Conservation (phyloP, 2,888 invertebrate species). For the Torymus tubicola region DNA sequence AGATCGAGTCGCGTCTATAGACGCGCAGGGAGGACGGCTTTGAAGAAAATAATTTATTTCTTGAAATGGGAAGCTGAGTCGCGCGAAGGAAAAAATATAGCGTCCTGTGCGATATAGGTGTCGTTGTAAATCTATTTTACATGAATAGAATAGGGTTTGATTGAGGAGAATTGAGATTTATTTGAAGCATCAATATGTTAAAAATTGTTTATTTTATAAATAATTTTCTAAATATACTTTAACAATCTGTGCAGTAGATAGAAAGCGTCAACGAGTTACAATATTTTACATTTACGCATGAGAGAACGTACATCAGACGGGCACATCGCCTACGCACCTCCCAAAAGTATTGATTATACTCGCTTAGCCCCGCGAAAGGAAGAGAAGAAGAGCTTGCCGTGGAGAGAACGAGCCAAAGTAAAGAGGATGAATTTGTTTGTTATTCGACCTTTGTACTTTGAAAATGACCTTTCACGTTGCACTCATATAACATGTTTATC, state of each 20-base stretch:
- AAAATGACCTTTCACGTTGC: background rate
- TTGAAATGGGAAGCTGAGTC: constrained; percentile 18
- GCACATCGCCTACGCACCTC: constrained; percentile 70
- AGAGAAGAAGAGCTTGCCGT: constrained; percentile 42
- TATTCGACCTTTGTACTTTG: background rate
- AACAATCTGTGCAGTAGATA: no score
- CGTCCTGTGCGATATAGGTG: constrained; percentile 1
- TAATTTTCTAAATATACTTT: no score
- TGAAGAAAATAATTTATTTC: constrained; percentile 26
- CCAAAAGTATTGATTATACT: constrained; percentile 75
- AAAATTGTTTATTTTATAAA: no score
- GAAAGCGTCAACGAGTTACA: no score
- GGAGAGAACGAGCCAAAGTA: background rate
- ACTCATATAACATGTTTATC: background rate
- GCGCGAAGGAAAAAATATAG: background rate
- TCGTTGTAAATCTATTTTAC: constrained; percentile 9
- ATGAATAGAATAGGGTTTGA: constrained; percentile 3
- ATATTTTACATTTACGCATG: background rate
- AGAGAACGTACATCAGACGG: constrained; percentile 56
- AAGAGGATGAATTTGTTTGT: background rate
- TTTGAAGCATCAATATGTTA: no score
- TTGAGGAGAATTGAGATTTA: no score
- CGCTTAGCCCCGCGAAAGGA: constrained; percentile 65
- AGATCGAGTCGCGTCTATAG: background rate
- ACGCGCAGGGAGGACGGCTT: background rate